Evolutionary conservation across 2,113 vertebrate genomes (phyloP), one percentile per base, ranked within the genome.

Genomic region (Oryzias curvinotus): DNA sequence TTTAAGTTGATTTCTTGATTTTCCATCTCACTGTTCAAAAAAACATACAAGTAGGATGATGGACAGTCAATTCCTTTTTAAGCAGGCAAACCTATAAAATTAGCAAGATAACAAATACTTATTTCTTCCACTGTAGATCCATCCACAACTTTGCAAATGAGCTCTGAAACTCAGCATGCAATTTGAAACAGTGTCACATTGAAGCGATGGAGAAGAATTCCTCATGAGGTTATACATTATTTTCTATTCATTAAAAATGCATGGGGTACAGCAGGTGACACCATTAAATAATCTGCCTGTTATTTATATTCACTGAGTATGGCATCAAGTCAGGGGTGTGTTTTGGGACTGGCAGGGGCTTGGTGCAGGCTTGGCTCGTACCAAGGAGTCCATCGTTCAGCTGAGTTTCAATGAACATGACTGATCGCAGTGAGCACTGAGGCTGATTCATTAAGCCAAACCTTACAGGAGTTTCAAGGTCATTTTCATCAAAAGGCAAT

Each of bases 381-480:
- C 64, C 68, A 73, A 58, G 52, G 10, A 66, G 26, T 45, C n/a
- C 44, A 49, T 78, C 17, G 17, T 67, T 80, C 71, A 86, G 66
- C 70, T 71, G 68, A 81, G 77, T 57, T 72, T 61, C 75, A 62
- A 61, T 52, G 43, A 55, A 59, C 42, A 7, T 76, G 78, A 87
- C 68, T 67, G 78, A 87, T 82, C 18, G 5, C 60, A 28, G n/a
- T 8, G 3, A 57, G 62, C 59, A 12, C 52, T 65, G 23, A 30
- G 43, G 71, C 71, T 41, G 70, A 68, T 68, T 57, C 44, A 65
- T 58, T 54, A 57, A 61, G 66, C 69, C 51, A 54, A 52, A 55
- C 49, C 52, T 57, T 8, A n/a, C 55, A 60, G 66, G 68, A 75
- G 53, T 78, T 86, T 81, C 85, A 86, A 86, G 86, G 88, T 84